phyloP scores from a whole-genome alignment of 2,797 vertebrate species.

The Clarias pachynema region DNA sequence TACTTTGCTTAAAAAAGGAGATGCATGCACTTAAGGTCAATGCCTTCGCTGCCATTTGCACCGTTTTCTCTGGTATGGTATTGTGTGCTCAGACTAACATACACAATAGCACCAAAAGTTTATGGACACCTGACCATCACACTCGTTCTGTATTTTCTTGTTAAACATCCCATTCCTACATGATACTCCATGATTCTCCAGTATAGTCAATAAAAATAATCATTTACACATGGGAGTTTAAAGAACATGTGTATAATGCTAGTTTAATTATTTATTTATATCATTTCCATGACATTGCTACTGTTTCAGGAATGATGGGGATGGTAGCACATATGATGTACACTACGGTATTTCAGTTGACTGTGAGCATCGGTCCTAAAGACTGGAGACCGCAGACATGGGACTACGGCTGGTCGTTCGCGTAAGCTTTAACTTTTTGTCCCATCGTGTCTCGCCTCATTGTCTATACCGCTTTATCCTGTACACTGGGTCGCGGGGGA shows the following conservation, averaged over 20 bases:
- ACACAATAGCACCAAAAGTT: not conserved
- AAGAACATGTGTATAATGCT: not conserved
- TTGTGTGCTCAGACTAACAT: not conserved
- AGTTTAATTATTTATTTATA: not conserved
- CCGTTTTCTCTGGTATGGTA: conserved; percentile 78
- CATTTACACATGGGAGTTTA: not conserved
- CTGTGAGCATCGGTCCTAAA: conserved; percentile 80
- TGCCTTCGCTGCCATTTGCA: conserved; percentile 83
- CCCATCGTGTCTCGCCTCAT: not conserved
- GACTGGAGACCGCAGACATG: conserved; percentile 82
- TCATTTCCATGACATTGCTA: not conserved
- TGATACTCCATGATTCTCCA: too few species aligned
- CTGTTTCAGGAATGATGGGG: conserved; percentile 76
- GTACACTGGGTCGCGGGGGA: too few species aligned
- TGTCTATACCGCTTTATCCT: too few species aligned
- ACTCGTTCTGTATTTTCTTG: not conserved
- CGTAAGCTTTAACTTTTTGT: conserved; percentile 60
- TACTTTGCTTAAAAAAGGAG: conserved; percentile 77
- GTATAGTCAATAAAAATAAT: too few species aligned
- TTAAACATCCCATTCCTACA: not conserved
- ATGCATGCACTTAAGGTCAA: conserved; percentile 84
- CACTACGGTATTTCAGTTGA: conserved; percentile 82
- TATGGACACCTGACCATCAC: not conserved
- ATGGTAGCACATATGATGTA: conserved; percentile 86
- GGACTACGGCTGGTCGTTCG: conserved; percentile 83